A percentile compares a stretch with the other conserved stretches of the same genome.
These are phyloP conservation scores for Morpho achilles DNA, from an alignment of 2,888 invertebrate genomes.

Conservation along the genomic window DNA sequence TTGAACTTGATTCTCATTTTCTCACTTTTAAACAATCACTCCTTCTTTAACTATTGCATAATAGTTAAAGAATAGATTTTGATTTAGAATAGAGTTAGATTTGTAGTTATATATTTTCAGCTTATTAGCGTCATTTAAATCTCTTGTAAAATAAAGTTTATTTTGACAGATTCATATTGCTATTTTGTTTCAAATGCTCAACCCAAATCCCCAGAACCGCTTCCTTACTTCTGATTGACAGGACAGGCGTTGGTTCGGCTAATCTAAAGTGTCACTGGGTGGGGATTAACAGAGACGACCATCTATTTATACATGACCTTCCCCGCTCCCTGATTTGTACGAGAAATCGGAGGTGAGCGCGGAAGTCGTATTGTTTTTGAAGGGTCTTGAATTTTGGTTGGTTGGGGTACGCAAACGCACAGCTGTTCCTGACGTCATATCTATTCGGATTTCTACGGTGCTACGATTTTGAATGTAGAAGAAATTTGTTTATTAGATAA, in stretches of 20 bases:
- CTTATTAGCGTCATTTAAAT: no score
- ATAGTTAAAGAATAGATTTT: no score
- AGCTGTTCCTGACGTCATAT: conserved; percentile 33
- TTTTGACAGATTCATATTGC: conserved; percentile 16
- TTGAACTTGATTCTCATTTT: no score
- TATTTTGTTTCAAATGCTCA: conserved; percentile 39
- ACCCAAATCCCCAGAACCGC: conserved; percentile 34
- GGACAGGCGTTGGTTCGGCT: conserved; percentile 44
- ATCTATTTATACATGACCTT: conserved; percentile 36
- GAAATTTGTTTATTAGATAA: conserved; percentile 7
- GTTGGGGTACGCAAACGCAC: conserved; percentile 22
- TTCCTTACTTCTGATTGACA: conserved; percentile 49
- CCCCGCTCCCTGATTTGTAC: conserved; percentile 16
- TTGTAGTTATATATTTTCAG: no score
- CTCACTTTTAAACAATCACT: no score
- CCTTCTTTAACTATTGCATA: no score
- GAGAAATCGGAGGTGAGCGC: conserved; percentile 6
- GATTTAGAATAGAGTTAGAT: no score
- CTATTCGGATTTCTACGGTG: conserved; percentile 26
- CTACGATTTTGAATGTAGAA: conserved; percentile 18
- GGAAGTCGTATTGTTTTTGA: conserved; percentile 17
- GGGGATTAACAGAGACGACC: conserved; percentile 36
- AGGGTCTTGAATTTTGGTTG: conserved; percentile 21
- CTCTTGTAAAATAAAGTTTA: neutral
- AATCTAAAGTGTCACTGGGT: conserved; percentile 54